Evolutionary conservation across 2,888 invertebrate species (phyloP), one percentile per base, ranked within the genome.

Genomic region (Volucella zonaria): DNA sequence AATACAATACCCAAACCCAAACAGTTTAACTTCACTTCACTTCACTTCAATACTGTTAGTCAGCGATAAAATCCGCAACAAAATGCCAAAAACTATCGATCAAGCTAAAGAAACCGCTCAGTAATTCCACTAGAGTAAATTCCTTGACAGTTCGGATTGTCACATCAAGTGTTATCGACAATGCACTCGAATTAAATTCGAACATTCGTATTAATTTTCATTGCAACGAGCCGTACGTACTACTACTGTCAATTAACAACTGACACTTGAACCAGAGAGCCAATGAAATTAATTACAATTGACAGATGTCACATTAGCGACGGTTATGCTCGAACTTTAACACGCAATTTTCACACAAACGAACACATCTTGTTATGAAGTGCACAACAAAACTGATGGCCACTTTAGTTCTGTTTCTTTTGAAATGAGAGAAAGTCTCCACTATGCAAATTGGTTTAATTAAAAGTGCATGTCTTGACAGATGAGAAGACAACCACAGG

Each of bases 121-220:
- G 76, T 76, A 85, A 49, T 51, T 85, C 85, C 52, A 79, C 78
- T 23, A 82, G 40, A 78, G 74, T 75, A 12, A 67, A 62, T 61
- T 76, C 83, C 38, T 85, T 80, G 76, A 85, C 85, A 85, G 85
- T 77, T 76, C 80, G 71, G 67, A 80, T 80, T 67, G 83, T 80
- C 76, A 85, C 80, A 76, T 85, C 80, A 85, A 80, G 56, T 45
- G 83, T 76, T 71, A 83, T 75, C 74, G 82, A 79, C 74, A 83
- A 58, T 47, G 82, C 74, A 18, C 78, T 83, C 75, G 83, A 79
- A 49, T 83, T 83, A 71, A 83, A 83, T 75, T 79, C 45, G 56
- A 83, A 83, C 75, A 83, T 83, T 80, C 83, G 79, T 75, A 76
- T 61, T 47, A 62, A 71, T 76, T 85, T 42, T 66, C 85, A 85